Evolutionary conservation across 2,797 vertebrate genomes (phyloP).

Genomic region (Eulemur albifrons): DNA sequence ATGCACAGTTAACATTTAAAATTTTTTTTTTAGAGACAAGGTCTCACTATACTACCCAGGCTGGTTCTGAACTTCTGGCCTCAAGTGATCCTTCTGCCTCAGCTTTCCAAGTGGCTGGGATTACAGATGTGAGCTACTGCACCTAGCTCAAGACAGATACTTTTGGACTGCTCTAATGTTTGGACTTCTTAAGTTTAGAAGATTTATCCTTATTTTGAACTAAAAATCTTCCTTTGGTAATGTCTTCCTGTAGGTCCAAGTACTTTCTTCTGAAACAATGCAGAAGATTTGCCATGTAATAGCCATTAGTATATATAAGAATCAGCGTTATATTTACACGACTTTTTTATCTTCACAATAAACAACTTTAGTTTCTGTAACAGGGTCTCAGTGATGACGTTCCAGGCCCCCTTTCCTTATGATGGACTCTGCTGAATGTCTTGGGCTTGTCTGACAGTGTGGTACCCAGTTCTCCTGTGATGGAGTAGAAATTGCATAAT

Average conservation of each 20-base stretch:
- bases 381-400: not conserved
- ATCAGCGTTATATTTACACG: not conserved
- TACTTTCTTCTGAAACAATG: conserved; percentile 16
- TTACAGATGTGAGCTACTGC: not conserved
- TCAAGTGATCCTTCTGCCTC: not conserved
- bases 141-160: not conserved
- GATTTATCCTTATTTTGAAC: not conserved
- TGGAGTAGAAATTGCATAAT: not conserved
- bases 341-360: not conserved
- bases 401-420: not conserved
- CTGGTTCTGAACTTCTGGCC: not conserved
- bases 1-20: not conserved
- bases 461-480: not conserved
- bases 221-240: not conserved
- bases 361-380: not conserved
- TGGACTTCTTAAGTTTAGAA: conserved; percentile 7
- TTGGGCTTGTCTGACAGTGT: not conserved
- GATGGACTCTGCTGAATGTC: not conserved
- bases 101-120: not conserved
- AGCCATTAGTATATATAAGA: not conserved
- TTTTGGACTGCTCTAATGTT: not conserved
- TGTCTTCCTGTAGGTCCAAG: not conserved
- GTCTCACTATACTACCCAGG: not conserved
- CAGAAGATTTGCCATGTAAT: not conserved
- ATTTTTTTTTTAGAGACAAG: not conserved